phyloP scores from a whole-genome alignment of 2,113 vertebrate species.

The Seriola rivoliana region DNA sequence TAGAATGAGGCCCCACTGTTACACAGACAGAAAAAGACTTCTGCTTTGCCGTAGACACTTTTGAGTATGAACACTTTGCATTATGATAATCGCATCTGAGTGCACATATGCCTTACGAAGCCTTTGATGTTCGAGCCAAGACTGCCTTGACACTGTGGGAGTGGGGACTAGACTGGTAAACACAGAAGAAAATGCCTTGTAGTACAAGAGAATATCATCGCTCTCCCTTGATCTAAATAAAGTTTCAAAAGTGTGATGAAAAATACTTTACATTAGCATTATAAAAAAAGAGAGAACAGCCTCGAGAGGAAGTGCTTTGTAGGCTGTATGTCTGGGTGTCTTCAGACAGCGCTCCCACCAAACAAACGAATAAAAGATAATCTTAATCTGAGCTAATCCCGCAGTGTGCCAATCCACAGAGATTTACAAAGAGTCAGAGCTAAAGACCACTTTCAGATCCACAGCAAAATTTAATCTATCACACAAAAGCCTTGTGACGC shows the following conservation, averaged over 20 bases:
- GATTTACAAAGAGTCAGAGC: conserved; percentile 61
- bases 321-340: conserved; percentile 29
- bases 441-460: conserved; percentile 60
- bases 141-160: conserved; percentile 44
- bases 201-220: conserved; percentile 23
- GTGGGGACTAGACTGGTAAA: conserved; percentile 44
- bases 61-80: conserved; percentile 18
- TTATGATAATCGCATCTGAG: conserved; percentile 54
- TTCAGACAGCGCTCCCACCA: conserved; percentile 43
- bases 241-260: conserved; percentile 52
- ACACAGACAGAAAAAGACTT: conserved; percentile 14
- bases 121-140: conserved; percentile 57
- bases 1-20: conserved; percentile 20
- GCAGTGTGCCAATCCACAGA: conserved; percentile 49
- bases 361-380: conserved; percentile 73
- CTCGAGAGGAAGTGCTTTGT: conserved; percentile 43
- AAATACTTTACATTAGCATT: conserved; percentile 43
- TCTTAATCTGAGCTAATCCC: conserved; percentile 72
- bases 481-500: conserved; percentile 27
- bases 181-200: conserved; percentile 36
- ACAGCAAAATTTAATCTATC: conserved; percentile 49
- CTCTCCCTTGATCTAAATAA: conserved; percentile 57
- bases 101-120: conserved; percentile 14
- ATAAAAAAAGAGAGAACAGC: conserved; percentile 24
- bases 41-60: conserved; percentile 18